Base-by-base conservation (phyloP, 2,888 invertebrate species). In the Lamproptera curius region DNA sequence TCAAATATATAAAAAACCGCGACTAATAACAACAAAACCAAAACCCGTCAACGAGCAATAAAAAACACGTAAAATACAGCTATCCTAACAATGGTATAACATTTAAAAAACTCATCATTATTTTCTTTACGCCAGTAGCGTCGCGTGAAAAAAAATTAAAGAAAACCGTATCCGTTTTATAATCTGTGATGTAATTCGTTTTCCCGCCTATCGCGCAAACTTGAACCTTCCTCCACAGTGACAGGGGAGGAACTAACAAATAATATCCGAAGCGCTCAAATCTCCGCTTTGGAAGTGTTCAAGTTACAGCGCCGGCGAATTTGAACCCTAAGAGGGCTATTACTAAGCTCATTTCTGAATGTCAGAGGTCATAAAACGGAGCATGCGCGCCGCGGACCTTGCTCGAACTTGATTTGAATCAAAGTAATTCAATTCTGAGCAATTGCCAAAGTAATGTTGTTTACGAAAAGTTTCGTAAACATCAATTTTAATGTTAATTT, bases 361-460 rank as follows among this genome's bases (percentile, higher is more conserved):
- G 53, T 50, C 63, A 63, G 57, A 61, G 56, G 59, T 56, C 53
- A 56, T n/a, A n/a, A n/a, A n/a, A 63, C 54, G 47, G 78, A 74
- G 82, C 83, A 82, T 83, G 83, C 83, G 84, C 81, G 72, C 37
- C 1, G 5, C n/a, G 9, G 15, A 13, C 11, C n/a, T n/a, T n/a
- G n/a, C n/a, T n/a, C n/a, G n/a, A n/a, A n/a, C n/a, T n/a, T n/a
- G n/a, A n/a, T n/a, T n/a, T n/a, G n/a, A n/a, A 31, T 31, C 15
- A 31, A 16, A 26, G 16, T 31, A 31, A 33, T 1, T 41, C 16
- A 16, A 31, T 16, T 41, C 16, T 31, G 17, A 16, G 11, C 1
- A 1, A n/a, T n/a, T n/a, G n/a, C n/a, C n/a, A n/a, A n/a, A n/a
- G n/a, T n/a, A n/a, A n/a, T n/a, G n/a, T n/a, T n/a, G n/a, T n/a